phyloP scores from a whole-genome alignment of 92 coral and sea anemone species.

The Palythoa grandis region DNA sequence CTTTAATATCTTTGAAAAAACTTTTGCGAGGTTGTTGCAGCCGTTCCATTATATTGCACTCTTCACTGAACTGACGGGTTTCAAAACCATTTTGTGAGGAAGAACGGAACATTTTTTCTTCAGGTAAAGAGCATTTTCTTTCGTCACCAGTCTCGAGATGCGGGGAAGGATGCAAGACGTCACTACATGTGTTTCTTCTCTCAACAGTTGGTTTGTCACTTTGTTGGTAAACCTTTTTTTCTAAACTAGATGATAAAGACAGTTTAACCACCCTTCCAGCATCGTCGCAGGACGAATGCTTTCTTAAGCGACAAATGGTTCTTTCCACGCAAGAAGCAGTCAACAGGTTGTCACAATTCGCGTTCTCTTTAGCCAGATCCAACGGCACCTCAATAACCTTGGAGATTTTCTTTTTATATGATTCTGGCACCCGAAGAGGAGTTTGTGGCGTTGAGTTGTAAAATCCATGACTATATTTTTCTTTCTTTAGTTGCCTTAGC shows the following conservation, averaged over 20 bases:
- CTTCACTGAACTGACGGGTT: background rate
- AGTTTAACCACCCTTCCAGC: slow-evolving; percentile 15
- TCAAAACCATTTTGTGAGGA: background rate
- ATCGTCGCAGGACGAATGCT: background rate
- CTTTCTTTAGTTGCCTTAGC: slow-evolving; percentile 11
- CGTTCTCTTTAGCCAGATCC: background rate
- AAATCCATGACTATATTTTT: slow-evolving; percentile 15
- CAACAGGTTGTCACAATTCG: slow-evolving; percentile 1
- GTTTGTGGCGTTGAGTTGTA: background rate
- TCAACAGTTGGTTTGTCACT: background rate
- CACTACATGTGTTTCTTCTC: background rate
- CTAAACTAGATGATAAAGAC: background rate
- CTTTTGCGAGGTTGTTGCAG: background rate
- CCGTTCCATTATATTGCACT: background rate
- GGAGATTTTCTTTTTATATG: background rate
- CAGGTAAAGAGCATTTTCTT: background rate
- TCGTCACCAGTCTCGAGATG: background rate
- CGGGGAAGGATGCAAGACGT: background rate
- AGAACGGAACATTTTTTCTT: background rate
- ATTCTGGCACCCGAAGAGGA: background rate
- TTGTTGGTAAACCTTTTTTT: background rate
- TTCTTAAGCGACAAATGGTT: slow-evolving; percentile 10
- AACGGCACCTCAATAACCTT: slow-evolving; percentile 27
- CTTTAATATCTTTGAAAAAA: background rate
- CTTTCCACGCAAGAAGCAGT: slow-evolving; percentile 26